phyloP scores from a whole-genome alignment of 2,888 invertebrate genomes.

The Nomada fucata region DNA sequence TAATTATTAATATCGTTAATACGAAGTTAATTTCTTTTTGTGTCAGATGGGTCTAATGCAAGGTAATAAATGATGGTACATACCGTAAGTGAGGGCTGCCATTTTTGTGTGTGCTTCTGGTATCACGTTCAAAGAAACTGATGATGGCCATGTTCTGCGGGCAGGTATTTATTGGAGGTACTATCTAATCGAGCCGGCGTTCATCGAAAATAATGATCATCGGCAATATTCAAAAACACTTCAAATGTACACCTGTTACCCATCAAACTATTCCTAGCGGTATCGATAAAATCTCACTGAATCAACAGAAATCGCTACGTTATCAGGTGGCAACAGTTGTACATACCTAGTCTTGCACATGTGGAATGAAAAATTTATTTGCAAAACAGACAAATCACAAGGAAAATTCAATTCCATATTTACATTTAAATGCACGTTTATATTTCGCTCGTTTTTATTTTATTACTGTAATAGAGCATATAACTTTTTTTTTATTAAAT shows the following conservation, averaged over 20 bases:
- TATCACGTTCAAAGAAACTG: conserved; percentile 10
- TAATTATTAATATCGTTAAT: not conserved
- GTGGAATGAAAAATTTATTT: not conserved
- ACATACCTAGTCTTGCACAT: not conserved
- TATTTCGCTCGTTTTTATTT: too few species aligned
- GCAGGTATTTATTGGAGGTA: conserved; percentile 58
- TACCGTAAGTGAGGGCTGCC: conserved; percentile 53
- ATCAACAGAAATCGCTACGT: not conserved
- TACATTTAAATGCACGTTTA: too few species aligned
- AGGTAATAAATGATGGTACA: not conserved
- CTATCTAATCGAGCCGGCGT: conserved; percentile 64
- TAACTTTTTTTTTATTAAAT: not conserved
- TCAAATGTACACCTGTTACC: conserved; percentile 57
- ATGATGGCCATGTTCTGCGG: not conserved
- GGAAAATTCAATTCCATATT: not conserved
- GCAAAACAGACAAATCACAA: not conserved
- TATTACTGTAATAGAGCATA: too few species aligned
- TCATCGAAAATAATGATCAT: conserved; percentile 41
- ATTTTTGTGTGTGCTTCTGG: conserved; percentile 33
- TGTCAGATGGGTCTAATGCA: not conserved
- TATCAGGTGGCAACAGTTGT: not conserved
- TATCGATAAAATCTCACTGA: conserved; percentile 16
- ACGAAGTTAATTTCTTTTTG: not conserved
- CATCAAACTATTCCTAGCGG: not conserved
- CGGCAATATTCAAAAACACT: conserved; percentile 51